Base-by-base conservation (phyloP, 2,888 invertebrate genomes). In the Macaria notata region DNA sequence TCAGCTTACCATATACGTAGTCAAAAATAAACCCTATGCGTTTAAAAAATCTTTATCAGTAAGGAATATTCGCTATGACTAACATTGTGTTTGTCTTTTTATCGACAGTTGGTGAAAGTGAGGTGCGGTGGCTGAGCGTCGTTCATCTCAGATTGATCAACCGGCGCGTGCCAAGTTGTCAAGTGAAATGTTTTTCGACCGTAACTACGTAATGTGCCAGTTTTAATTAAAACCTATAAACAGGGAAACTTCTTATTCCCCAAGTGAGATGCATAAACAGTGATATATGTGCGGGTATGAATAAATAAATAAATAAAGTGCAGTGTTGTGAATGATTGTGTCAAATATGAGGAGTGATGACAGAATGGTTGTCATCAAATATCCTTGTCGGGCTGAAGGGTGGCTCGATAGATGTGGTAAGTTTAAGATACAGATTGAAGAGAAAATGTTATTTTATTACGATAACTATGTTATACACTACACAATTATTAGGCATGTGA, bases 401-500 rank as follows among this genome's bases (percentile, higher is more conserved):
- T 91, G 91, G 91, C 78, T 91, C 30, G 83, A 90, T 61, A 79
- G 86, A 86, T 91, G 88, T 67, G 90, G 91, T 91, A 70, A 87
- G 88, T 76, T 44, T 19, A 19, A 19, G 1, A 19, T 19, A 19
- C 19, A 19, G 19, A 19, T 19, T 19, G 19, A 19, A 19, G 19
- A 19, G 19, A 1, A 19, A 19, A 19, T 19, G 19, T 19, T 1
- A 19, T 19, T 19, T 19, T 19, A 19, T 19, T 19, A 19, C 19
- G 19, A 19, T 19, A 19, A 19, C 19, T 19, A 19, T 19, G 19
- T 2, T 19, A 19, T 19, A 52, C 41, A 36, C 4, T 43, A 7
- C 1, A 19, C 19, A 1, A 19, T 19, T 19, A 19, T 19, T n/a
- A n/a, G n/a, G n/a, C n/a, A n/a, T n/a, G n/a, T n/a, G n/a, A n/a